Conservation (phyloP, 2,888 invertebrate genomes). For the Hyles lineata region DNA sequence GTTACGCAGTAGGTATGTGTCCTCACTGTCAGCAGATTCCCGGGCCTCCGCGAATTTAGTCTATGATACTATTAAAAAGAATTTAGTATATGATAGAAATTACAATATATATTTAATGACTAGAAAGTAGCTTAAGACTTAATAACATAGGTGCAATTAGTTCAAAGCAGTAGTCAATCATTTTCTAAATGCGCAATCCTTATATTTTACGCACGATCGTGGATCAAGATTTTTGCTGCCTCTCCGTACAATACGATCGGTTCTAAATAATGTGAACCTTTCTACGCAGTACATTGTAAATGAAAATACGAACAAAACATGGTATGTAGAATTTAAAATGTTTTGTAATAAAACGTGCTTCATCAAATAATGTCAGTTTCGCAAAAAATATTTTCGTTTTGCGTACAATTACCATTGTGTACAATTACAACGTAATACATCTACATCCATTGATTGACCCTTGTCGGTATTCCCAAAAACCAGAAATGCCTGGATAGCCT, state of each 20-base stretch:
- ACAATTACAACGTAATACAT: too few species aligned
- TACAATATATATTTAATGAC: background rate
- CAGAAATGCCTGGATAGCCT: too few species aligned
- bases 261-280: background rate
- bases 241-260: background rate
- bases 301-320: background rate
- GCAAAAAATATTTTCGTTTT: slow-evolving; percentile 16
- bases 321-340: background rate
- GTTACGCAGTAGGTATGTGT: background rate
- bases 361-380: background rate
- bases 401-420: background rate
- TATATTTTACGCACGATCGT: background rate
- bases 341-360: background rate
- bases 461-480: too few species aligned
- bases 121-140: background rate
- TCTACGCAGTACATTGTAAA: background rate
- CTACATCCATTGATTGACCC: too few species aligned
- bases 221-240: background rate
- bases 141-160: background rate
- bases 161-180: background rate
- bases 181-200: background rate
- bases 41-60: too few species aligned
- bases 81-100: background rate
- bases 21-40: background rate
- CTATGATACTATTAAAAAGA: background rate